These are phyloP conservation scores for Stomatorhinus walkeri DNA, from an alignment of 2,797 vertebrate genomes.

Conservation along the genomic window DNA sequence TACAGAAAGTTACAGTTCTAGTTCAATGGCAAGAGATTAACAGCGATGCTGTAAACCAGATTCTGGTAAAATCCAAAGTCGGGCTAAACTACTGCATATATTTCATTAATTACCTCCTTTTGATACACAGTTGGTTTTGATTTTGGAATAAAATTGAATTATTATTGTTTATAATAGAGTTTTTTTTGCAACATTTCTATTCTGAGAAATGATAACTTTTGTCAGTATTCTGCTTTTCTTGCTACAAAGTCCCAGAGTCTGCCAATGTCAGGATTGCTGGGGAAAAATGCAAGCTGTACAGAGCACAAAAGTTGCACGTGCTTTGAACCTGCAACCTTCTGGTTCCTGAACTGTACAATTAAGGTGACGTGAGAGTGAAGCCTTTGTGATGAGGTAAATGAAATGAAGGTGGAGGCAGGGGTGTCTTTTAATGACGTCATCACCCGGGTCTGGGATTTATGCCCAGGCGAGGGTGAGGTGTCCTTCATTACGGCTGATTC, in stretches of 20 bases:
- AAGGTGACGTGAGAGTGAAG: background rate
- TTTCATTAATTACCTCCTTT: background rate
- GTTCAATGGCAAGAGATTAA: background rate
- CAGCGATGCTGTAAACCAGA: background rate
- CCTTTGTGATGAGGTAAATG: background rate
- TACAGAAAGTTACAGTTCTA: background rate
- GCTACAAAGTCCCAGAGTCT: background rate
- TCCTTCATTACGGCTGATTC: background rate
- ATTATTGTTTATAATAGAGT: background rate
- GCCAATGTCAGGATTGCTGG: background rate
- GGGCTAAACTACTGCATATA: background rate
- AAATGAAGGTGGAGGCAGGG: background rate
- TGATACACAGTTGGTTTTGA: background rate
- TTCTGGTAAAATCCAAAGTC: background rate
- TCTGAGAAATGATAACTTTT: background rate
- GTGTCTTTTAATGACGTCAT: background rate
- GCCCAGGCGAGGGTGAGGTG: background rate
- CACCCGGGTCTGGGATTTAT: background rate
- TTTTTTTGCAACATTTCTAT: background rate
- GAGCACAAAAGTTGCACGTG: background rate
- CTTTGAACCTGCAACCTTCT: background rate
- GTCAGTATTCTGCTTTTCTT: background rate
- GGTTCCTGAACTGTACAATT: background rate
- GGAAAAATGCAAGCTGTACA: background rate
- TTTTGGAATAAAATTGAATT: conserved; percentile 5